Base-by-base conservation (phyloP, 2,888 invertebrate genomes). In the Phyllotreta cruciferae region DNA sequence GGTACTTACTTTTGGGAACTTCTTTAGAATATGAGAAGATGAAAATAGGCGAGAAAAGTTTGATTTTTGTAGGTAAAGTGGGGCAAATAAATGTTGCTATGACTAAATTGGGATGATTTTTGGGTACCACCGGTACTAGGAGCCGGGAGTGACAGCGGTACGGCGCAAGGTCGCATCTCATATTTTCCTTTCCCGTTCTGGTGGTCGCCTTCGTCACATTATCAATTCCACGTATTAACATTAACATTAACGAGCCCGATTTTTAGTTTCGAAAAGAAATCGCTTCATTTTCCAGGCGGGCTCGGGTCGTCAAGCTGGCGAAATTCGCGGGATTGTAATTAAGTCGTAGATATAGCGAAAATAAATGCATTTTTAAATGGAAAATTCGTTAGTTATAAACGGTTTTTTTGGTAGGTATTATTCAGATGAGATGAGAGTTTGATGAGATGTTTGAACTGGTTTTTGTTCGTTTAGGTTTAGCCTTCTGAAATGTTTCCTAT, bases 181-280 rank as follows among this genome's bases (percentile, higher is more conserved):
- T 24, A 47, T 24, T 13, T 47, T 47, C 34, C 35, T 35, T 9
- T 49, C 53, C 38, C 14, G 14, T 53, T 53, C 38, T 24, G 53
- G 53, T 53, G 53, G 53, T 39, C 53, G 38, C 37, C 38, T 53
- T 39, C 37, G 39, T 53, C 53, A 38, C 53, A 52, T 11, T 37
- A 53, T 52, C 36, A 52, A 52, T 53, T 53, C 53, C 39, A 39
- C 11, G 53, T 53, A 53, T 53, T 39, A 49, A 49, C 35, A 49
- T 49, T 49, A 49, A 49, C 35, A 49, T 49, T 49, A 53, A 38
- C 37, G 39, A 53, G 39, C 38, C 14, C 6, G 53, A 53, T 53
- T 53, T 53, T 53, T 38, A 38, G 39, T 53, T 38, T 35, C 14
- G 11, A 49, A 49, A 49, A 6, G 49, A 49, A 49, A 49, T 49